Evolutionary conservation across 2,888 invertebrate species (phyloP).

Genomic region (Argyra leucocephala): DNA sequence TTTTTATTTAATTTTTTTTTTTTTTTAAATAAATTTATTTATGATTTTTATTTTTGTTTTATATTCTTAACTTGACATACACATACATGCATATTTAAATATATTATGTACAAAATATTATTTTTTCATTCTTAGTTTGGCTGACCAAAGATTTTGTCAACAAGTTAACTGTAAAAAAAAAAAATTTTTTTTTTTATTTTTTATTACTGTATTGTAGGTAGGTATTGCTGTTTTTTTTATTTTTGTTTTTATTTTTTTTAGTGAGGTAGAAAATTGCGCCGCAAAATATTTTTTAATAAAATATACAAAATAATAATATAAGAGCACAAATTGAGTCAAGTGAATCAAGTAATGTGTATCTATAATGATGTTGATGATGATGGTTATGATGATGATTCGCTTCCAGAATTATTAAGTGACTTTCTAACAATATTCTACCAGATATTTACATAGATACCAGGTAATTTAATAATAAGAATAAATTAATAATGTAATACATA

Average conservation of each 20-base stretch:
- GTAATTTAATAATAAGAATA: no score
- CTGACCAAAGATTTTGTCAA: background rate
- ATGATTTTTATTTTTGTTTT: no score
- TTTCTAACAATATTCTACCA: background rate
- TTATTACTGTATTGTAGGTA: no score
- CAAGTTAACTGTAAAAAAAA: background rate
- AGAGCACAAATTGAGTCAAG: background rate
- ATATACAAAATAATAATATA: background rate
- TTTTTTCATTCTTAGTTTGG: no score
- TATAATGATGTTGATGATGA: background rate
- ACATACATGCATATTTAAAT: no score
- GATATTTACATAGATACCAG: no score
- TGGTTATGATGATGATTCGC: background rate
- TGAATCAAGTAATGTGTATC: background rate
- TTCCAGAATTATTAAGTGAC: background rate
- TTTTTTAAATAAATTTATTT: background rate
- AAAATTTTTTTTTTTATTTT: background rate
- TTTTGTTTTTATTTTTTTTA: background rate
- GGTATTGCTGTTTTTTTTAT: background rate
- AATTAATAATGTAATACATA: background rate
- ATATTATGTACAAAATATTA: no score
- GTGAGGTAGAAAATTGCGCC: conserved; percentile 4
- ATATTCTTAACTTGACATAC: no score
- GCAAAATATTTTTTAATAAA: background rate
- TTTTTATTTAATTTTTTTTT: background rate